Evolutionary conservation across 2,797 vertebrate species (phyloP), one percentile per base, ranked within the genome.

Genomic region (Characodon lateralis): DNA sequence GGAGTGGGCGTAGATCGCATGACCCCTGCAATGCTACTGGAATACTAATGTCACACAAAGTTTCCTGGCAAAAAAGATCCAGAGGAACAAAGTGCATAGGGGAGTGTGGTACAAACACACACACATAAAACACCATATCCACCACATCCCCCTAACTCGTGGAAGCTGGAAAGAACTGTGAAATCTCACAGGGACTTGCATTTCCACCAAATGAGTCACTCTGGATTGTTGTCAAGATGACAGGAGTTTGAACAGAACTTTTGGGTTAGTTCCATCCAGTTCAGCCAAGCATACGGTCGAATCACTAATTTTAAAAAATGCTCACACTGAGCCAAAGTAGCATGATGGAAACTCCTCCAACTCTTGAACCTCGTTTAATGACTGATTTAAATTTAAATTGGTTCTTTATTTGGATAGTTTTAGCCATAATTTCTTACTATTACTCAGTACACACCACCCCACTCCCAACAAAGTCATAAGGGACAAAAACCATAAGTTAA

Each of bases 31-130:
- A 90, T 85, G 89, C 74, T 43, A 77, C 18, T 20, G 73, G 91
- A 93, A 93, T 93, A 91, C 90, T 92, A 90, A 94, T 93, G 86
- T 80, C 58, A 20, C 79, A 39, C 77, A 86, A 90, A 92, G 83
- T 91, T 91, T 78, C 80, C 73, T 70, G 65, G 55, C 66, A 77
- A 58, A 83, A 81, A 90, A 84, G 78, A 87, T 82, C 79, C 76
- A 5, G 56, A 72, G 85, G 81, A 92, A 85, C 83, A 89, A 87
- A 90, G 89, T 89, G 85, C 86, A 87, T 41, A 41, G 59, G 31
- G 78, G 81, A 83, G 58, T 53, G 72, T 22, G 53, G 70, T 2
- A n/a, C 66, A 59, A 16, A 69, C 68, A 86, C 78, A 5, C 6
- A 22, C 46, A 18, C 18, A 0, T n/a, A 58, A 53, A 53, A 48